Evolutionary conservation across 2,113 vertebrate genomes (phyloP).

Genomic region (Taurulus bubalis): DNA sequence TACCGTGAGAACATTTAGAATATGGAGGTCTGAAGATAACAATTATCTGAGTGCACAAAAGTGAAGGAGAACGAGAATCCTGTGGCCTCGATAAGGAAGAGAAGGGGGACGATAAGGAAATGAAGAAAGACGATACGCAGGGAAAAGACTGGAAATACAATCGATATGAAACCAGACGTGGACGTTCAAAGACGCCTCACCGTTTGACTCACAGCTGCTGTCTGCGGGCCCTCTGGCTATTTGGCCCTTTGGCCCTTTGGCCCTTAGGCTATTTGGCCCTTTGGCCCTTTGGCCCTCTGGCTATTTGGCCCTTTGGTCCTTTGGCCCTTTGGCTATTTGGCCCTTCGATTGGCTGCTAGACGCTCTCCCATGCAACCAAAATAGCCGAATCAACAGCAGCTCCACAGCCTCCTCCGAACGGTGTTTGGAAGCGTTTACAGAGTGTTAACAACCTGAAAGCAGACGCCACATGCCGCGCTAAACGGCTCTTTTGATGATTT

Average conservation of each 20-base stretch:
- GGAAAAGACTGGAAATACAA: not conserved
- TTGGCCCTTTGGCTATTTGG: not conserved
- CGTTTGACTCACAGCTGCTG: slow-evolving; percentile 15
- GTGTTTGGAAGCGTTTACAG: not conserved
- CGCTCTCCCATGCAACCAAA: not conserved
- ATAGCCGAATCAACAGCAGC: slow-evolving; percentile 7
- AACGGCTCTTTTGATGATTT: slow-evolving; percentile 38
- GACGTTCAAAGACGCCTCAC: not conserved
- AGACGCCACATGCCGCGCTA: slow-evolving; percentile 1
- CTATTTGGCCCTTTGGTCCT: too few species aligned
- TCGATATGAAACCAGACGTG: not conserved
- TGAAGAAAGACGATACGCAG: not conserved
- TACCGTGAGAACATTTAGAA: not conserved
- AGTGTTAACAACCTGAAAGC: slow-evolving; percentile 16
- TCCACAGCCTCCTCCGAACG: not conserved
- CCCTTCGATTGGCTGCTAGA: slow-evolving; percentile 3
- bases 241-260: too few species aligned
- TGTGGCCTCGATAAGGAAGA: not conserved
- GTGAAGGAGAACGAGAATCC: not conserved
- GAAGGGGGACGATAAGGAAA: not conserved
- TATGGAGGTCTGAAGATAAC: not conserved
- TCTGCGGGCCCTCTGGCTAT: not conserved
- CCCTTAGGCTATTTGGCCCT: too few species aligned
- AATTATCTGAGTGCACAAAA: not conserved
- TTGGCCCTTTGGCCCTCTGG: too few species aligned